These are phyloP conservation scores for Platerodrilus igneus DNA, from an alignment of 2,888 invertebrate species.

Conservation along the genomic window DNA sequence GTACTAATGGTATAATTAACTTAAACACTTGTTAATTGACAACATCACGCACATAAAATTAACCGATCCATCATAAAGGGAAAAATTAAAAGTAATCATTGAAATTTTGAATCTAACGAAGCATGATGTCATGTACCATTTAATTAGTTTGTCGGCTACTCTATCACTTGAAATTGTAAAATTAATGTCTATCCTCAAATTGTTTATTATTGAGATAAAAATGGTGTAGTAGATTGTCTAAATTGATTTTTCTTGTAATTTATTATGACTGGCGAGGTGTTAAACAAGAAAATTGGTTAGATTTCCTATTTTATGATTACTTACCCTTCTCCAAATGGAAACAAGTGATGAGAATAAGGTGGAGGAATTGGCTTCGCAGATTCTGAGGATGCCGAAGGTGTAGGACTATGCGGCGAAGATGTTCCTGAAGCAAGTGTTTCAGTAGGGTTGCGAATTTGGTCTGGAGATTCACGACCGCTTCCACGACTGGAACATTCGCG, in stretches of 20 bases:
- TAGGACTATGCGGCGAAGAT: slow-evolving; percentile 53
- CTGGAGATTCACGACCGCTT: slow-evolving; percentile 37
- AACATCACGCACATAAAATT: slow-evolving; percentile 43
- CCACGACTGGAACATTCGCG: slow-evolving; percentile 44
- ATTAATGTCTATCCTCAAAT: slow-evolving; percentile 18
- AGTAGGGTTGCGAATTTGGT: slow-evolving; percentile 31
- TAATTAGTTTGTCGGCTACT: slow-evolving; percentile 39
- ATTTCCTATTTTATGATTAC: slow-evolving; percentile 25
- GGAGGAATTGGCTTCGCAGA: slow-evolving; percentile 57
- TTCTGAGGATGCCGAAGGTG: slow-evolving; percentile 56
- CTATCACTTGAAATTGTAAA: slow-evolving; percentile 18
- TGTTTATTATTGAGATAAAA: slow-evolving; percentile 12
- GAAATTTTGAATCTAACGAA: slow-evolving; percentile 37
- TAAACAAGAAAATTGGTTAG: neutral
- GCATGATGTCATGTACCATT: slow-evolving; percentile 39
- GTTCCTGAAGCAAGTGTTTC: slow-evolving; percentile 40
- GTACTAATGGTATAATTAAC: slow-evolving; percentile 41
- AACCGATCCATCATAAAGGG: slow-evolving; percentile 36
- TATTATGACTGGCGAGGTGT: neutral
- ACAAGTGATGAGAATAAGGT: slow-evolving; percentile 63
- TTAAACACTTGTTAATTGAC: slow-evolving; percentile 45
- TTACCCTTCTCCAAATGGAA: slow-evolving; percentile 59
- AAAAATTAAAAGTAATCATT: slow-evolving; percentile 29
- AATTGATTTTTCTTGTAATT: slow-evolving; percentile 12
- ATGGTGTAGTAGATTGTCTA: slow-evolving; percentile 11